Evolutionary conservation across 2,888 invertebrate genomes (phyloP).

Genomic region (Eumerus sabulonum): DNA sequence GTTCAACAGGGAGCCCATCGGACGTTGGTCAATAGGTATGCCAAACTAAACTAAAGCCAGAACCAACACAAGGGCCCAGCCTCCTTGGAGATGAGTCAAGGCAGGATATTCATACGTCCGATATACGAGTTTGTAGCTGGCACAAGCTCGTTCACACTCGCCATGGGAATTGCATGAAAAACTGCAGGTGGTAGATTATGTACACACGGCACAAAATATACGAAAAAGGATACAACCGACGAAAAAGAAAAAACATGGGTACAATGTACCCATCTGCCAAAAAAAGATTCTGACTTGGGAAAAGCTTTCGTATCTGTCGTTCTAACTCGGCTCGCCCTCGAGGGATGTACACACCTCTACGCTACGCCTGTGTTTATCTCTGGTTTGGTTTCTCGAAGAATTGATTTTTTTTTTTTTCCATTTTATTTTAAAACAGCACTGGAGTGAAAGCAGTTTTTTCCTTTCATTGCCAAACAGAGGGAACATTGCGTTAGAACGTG

Average conservation of each 20-base stretch:
- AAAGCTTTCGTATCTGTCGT: constrained; percentile 39
- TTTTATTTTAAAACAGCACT: constrained; percentile 1
- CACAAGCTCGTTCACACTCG: not conserved
- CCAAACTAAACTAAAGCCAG: not conserved
- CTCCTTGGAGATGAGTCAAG: constrained; percentile 47
- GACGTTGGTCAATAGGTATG: constrained; percentile 35
- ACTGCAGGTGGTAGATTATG: constrained; percentile 55
- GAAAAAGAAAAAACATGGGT: constrained; percentile 20
- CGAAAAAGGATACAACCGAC: constrained; percentile 22
- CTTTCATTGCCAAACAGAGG: constrained; percentile 49
- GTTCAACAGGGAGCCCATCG: constrained; percentile 21
- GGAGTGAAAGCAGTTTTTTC: constrained; percentile 26
- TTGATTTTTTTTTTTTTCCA: constrained; percentile 8
- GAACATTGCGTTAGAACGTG: constrained; percentile 35
- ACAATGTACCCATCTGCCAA: constrained; percentile 58
- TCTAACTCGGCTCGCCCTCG: constrained; percentile 23
- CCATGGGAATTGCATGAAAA: constrained; percentile 49
- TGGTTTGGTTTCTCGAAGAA: constrained; percentile 43
- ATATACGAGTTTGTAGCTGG: not conserved
- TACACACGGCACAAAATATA: constrained; percentile 15
- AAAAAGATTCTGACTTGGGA: constrained; percentile 52
- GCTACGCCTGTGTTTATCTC: constrained; percentile 1
- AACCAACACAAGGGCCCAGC: constrained; percentile 10
- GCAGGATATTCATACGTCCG: constrained; percentile 7
- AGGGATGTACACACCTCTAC: constrained; percentile 8